phyloP scores from a whole-genome alignment of 1,140 invertebrate species.

The Steinernema khuongi region DNA sequence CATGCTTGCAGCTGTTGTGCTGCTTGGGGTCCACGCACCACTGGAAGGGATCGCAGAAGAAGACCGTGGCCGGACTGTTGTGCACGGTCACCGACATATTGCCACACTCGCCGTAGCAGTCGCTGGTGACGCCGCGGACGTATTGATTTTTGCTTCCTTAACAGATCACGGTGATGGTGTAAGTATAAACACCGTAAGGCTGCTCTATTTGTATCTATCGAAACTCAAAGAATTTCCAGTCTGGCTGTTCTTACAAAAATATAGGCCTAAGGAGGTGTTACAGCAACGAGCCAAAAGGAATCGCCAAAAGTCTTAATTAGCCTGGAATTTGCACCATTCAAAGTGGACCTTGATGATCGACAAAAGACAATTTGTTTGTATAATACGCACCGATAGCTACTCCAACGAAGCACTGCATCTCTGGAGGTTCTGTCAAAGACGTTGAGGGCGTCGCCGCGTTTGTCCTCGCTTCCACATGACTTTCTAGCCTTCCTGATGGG shows the following conservation, averaged over 20 bases:
- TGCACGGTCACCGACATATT: neutral
- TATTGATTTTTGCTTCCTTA: neutral
- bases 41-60: neutral
- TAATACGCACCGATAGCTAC: neutral
- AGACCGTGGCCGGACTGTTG: slow-evolving; percentile 2
- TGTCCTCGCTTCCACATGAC: neutral
- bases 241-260: no score
- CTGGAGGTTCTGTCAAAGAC: neutral
- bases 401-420: neutral
- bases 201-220: no score
- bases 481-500: neutral
- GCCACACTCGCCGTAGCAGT: neutral
- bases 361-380: no score
- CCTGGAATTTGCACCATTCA: no score
- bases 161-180: neutral
- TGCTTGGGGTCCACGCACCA: neutral
- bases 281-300: no score
- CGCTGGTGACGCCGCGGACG: neutral
- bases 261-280: no score
- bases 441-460: neutral
- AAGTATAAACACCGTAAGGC: no score
- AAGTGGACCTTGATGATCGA: no score
- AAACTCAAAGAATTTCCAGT: no score
- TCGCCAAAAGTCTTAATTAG: no score
- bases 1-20: neutral